Conservation (phyloP, 2,113 vertebrate species). For the Empidonax alnorum region DNA sequence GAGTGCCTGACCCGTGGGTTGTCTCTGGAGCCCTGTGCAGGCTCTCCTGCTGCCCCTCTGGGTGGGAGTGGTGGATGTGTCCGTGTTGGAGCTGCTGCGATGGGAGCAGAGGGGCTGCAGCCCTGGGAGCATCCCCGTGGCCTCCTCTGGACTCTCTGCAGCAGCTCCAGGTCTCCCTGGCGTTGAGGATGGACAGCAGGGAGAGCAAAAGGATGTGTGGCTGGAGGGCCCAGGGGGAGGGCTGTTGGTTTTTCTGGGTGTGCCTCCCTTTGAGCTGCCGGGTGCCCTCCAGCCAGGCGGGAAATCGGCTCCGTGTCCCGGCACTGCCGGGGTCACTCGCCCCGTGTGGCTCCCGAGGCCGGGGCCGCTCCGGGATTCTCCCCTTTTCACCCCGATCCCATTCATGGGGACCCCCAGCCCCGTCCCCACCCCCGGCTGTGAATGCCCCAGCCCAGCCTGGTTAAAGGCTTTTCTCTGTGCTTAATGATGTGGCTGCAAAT, state of each 20-base stretch:
- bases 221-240: not conserved
- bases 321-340: not conserved
- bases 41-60: not conserved
- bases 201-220: not conserved
- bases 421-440: not conserved
- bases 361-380: accelerated
- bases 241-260: not conserved
- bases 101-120: not conserved
- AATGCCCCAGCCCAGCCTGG: not conserved
- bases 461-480: constrained; percentile 1
- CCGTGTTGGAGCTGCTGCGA: not conserved
- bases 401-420: not conserved
- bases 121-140: no score
- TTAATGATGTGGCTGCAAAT: not conserved
- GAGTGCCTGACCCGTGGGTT: not conserved
- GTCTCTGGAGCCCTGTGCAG: not conserved
- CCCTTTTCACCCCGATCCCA: not conserved
- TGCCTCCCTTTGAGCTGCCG: not conserved
- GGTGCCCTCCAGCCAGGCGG: not conserved
- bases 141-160: not conserved
- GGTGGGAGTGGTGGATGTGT: accelerated
- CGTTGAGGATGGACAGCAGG: not conserved
- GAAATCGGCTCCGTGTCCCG: not conserved
- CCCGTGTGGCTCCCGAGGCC: not conserved
- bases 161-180: not conserved